Evolutionary conservation across 2,797 vertebrate species (phyloP), one percentile per base, ranked within the genome.

Genomic region (Heliangelus exortis): DNA sequence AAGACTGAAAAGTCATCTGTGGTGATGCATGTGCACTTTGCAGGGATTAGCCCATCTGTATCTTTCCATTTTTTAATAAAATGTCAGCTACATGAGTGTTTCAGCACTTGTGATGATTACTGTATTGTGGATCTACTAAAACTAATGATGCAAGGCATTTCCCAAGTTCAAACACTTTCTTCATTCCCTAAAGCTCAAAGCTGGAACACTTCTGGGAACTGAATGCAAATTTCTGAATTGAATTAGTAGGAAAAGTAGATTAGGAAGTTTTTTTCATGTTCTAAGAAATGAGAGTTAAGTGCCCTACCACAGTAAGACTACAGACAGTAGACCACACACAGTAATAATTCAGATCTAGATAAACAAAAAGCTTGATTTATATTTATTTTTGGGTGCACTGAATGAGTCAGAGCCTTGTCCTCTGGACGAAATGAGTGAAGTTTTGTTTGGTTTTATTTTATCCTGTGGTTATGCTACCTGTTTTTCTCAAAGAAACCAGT

Each of bases 161-260:
- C 84, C 68, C 65, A 93, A 96, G 92, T 85, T 94, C 87, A 71
- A 83, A 89, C 75, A 87, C 23, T 95, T 96, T 92, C 73, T 93
- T 94, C 74, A 81, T 91, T 96, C 96, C 63, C 77, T 91, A 92
- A 90, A 93, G 53, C 81, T 90, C 89, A 91, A 96, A 97, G 81
- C 63, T 95, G 94, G 91, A 96, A 84, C 79, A 82, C 76, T 97
- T 97, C 95, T 97, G 95, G 94, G 92, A 96, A 97, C 48, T 84
- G 41, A 74, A 95, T 90, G 67, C 48, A 91, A 95, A 95, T 93
- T 95, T 88, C 75, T 94, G 78, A 93, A 86, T 94, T 92, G 71
- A 94, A 82, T 94, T 93, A 96, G 48, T 48, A 85, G 29, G 15
- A 85, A 95, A 93, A 95, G 78, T 94, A 29, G 69, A 94, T 96